These are phyloP conservation scores for Mercenaria mercenaria DNA, from an alignment of 1,140 invertebrate genomes.

Conservation along the genomic window DNA sequence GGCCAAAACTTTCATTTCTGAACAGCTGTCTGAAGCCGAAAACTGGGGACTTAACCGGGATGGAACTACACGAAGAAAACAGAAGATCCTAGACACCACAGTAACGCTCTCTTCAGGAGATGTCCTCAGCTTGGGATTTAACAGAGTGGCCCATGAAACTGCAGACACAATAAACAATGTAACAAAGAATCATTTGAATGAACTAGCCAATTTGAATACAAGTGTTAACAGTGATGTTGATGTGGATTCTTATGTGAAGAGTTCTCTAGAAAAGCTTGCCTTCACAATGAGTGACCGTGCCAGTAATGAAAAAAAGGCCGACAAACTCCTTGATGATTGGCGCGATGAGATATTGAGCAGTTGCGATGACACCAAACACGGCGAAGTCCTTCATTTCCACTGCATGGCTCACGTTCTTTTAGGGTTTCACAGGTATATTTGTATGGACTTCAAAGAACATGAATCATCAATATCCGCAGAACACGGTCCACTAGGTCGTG, in stretches of 20 bases:
- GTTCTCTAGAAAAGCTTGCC: background rate
- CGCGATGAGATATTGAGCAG: background rate
- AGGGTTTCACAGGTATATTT: slow-evolving; percentile 45
- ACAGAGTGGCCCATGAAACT: slow-evolving; percentile 12
- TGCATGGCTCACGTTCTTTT: no score
- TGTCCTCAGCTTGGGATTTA: no score
- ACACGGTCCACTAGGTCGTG: slow-evolving; percentile 29
- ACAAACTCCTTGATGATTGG: slow-evolving; percentile 17
- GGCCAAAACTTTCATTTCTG: no score
- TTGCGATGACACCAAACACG: background rate
- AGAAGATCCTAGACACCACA: slow-evolving; percentile 55
- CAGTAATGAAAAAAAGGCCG: slow-evolving; percentile 29
- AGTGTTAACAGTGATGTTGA: background rate
- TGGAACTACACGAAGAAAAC: slow-evolving; percentile 41
- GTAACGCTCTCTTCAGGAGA: slow-evolving; percentile 22
- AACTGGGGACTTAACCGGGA: slow-evolving; percentile 57
- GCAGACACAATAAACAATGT: slow-evolving; percentile 33
- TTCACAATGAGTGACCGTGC: slow-evolving; percentile 47
- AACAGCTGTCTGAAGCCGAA: slow-evolving; percentile 13
- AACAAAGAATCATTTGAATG: slow-evolving; percentile 4
- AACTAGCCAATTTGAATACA: background rate
- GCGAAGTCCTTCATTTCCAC: no score
- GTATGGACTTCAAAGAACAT: background rate
- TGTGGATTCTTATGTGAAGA: background rate
- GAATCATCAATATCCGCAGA: background rate